phyloP scores from a whole-genome alignment of 2,888 invertebrate genomes.

The Keiferia lycopersicella region DNA sequence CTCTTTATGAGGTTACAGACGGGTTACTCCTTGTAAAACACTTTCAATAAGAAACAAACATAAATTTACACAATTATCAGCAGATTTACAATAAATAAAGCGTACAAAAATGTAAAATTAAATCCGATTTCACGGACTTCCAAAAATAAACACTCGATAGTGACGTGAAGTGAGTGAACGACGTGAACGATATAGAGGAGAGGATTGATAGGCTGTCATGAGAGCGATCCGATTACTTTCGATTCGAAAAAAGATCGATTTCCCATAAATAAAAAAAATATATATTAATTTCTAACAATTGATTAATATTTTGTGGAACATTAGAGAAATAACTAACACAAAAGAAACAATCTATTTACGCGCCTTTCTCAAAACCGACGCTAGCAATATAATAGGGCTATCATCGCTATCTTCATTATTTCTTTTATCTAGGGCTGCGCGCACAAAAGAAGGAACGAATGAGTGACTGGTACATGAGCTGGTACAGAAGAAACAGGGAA shows the following conservation, averaged over 20 bases:
- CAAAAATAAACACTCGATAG: constrained; percentile 57
- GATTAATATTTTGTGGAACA: no score
- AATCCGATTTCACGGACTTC: constrained; percentile 55
- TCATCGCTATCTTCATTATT: no score
- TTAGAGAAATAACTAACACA: no score
- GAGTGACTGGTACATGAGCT: no score
- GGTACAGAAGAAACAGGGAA: no score
- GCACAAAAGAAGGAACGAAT: no score
- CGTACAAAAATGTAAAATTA: constrained; percentile 50
- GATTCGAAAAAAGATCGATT: constrained; percentile 14
- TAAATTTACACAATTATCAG: neutral
- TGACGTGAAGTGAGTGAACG: neutral
- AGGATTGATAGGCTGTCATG: no score
- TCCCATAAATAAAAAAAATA: neutral
- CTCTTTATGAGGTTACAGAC: constrained; percentile 4
- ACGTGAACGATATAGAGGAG: neutral
- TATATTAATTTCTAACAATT: no score
- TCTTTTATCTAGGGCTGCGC: no score
- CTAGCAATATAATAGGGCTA: no score
- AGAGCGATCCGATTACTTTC: neutral
- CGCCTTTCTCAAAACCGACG: no score
- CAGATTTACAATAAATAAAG: constrained; percentile 12
- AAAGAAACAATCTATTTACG: no score
- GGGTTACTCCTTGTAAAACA: constrained; percentile 3
- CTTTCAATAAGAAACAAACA: constrained; percentile 12